Base-by-base conservation (phyloP, 2,797 vertebrate genomes). In the Sebastiscus albofasciatus region DNA sequence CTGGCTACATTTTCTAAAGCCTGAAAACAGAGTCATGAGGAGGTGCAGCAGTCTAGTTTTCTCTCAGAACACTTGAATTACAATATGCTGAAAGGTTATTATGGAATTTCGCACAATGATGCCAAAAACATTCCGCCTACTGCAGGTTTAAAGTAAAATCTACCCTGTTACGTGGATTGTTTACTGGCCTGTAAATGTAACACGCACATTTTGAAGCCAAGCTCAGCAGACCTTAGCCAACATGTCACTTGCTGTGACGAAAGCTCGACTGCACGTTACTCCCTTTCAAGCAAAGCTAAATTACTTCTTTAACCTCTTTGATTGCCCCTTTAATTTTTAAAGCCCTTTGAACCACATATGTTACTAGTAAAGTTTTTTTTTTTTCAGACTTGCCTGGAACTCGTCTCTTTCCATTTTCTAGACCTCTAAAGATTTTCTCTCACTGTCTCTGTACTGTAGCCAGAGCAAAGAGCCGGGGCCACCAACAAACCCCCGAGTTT, bases 401-500 rank as follows among this genome's bases (percentile, higher is more conserved):
- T 64, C 13, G 20, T 83, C 66, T 89, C 85, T 58, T 83, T 82
- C 62, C 67, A 67, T 76, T 89, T 86, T 85, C 75, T 56, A 70
- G 52, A 77, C 64, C 59, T 77, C 60, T 69, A 80, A 87, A 79
- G 76, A 77, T 60, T 71, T 69, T 70, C 54, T 72, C 49, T 83
- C 69, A 49, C 33, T 80, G 78, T 85, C 59, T 77, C 49, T 31
- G 61, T 66, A 66, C 67, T 70, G 82, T 56, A 74, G 84, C 71
- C 80, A 78, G 75, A 75, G 77, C 77, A 77, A 80, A 91, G 65
- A 79, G 77, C 31, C 42, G 2, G 27, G 83, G 86, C 81, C 90
- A 88, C 81, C 81, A 84, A 84, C 84, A 86, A 83, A 87, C 81
- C 84, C 84, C 75, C 12, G 31, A 75, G 72, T 91, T 90, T 94